Percentiles rank a stretch among this genome's conserved stretches.
These are phyloP conservation scores for Cephalotes varians DNA, from an alignment of 2,888 invertebrate species.

Conservation along the genomic window DNA sequence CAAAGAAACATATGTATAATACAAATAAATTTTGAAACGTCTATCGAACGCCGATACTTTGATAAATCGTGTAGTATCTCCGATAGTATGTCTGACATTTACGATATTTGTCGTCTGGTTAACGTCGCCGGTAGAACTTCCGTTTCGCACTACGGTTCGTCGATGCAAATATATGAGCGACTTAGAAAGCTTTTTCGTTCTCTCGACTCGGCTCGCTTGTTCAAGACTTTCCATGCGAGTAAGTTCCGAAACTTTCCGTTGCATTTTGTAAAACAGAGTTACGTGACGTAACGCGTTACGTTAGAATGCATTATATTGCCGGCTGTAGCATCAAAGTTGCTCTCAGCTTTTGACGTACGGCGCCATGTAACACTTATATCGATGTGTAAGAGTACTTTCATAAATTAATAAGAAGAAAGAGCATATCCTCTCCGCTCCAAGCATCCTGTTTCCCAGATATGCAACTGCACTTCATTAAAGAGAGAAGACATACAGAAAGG, in stretches of 20 bases:
- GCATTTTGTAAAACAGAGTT: slow-evolving; percentile 45
- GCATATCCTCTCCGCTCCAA: neutral
- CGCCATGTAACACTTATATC: neutral
- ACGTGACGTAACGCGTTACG: slow-evolving; percentile 43
- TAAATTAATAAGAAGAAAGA: slow-evolving; percentile 37
- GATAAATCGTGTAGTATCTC: neutral
- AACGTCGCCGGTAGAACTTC: slow-evolving; percentile 31
- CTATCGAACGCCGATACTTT: neutral
- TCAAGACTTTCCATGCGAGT: slow-evolving; percentile 1
- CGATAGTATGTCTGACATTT: neutral
- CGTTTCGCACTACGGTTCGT: slow-evolving; percentile 1
- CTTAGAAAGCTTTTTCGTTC: slow-evolving; percentile 22
- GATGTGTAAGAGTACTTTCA: neutral
- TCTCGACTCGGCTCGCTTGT: slow-evolving; percentile 8
- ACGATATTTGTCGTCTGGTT: neutral
- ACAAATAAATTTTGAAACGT: neutral
- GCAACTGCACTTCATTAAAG: neutral
- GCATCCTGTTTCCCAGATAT: neutral
- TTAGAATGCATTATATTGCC: slow-evolving; percentile 35
- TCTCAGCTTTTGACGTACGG: neutral
- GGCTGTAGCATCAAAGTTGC: slow-evolving; percentile 26
- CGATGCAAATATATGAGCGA: slow-evolving; percentile 38
- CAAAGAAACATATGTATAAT: neutral
- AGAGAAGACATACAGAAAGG: neutral
- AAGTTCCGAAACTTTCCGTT: slow-evolving; percentile 43